Percentiles rank a stretch among this genome's conserved stretches.
These are phyloP conservation scores for Nipponacmea schrenckii DNA, from an alignment of 2,888 invertebrate species.

Conservation along the genomic window DNA sequence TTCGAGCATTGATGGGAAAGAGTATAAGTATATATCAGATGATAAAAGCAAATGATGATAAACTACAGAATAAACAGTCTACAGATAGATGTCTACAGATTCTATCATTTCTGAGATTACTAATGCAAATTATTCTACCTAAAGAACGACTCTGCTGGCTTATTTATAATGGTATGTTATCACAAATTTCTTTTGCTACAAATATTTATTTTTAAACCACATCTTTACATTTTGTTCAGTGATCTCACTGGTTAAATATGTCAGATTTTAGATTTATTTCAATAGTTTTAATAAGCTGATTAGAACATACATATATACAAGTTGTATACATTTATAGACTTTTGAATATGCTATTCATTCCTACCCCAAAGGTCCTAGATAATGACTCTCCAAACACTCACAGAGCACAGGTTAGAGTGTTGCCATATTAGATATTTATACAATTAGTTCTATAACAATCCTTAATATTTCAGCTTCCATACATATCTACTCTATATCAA, in stretches of 20 bases:
- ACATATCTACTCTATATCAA: slow-evolving; percentile 65
- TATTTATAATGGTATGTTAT: slow-evolving; percentile 64
- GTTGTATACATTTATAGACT: background rate
- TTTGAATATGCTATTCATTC: background rate
- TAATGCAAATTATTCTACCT: slow-evolving; percentile 64
- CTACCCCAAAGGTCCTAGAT: background rate
- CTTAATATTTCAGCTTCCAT: slow-evolving; percentile 58
- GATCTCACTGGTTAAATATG: too few species aligned
- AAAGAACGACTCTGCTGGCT: slow-evolving; percentile 66
- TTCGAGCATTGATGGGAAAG: slow-evolving; percentile 67
- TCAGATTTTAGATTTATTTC: too few species aligned
- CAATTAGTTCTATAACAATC: too few species aligned
- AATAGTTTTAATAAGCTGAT: background rate
- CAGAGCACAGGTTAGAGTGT: too few species aligned
- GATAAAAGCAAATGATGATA: slow-evolving; percentile 57
- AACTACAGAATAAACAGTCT: slow-evolving; percentile 63
- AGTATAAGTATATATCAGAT: slow-evolving; percentile 64
- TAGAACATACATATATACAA: background rate
- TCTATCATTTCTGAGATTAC: slow-evolving; percentile 59
- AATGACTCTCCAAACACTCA: background rate
- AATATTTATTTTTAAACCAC: background rate
- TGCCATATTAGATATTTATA: too few species aligned
- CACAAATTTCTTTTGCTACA: background rate
- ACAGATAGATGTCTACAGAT: slow-evolving; percentile 60
- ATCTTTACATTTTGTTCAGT: too few species aligned